Base-by-base conservation (phyloP, 2,797 vertebrate genomes). In the Megaceryle alcyon region DNA sequence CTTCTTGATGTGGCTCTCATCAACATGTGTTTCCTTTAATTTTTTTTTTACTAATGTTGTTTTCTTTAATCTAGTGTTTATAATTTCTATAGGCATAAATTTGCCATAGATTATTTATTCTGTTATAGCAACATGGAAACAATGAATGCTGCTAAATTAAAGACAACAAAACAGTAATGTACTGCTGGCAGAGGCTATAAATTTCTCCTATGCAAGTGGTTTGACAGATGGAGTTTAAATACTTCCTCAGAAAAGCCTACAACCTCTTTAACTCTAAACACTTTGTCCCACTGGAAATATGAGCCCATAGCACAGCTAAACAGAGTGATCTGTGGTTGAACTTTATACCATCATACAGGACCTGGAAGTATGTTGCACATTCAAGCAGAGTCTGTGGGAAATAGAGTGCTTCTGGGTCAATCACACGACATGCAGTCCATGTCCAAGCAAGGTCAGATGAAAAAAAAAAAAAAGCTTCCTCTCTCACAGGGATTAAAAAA, bases 181-280 rank as follows among this genome's bases (percentile, higher is more conserved):
- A 37, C 61, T 83, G n/a, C 60, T 81, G 71, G 31, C 63, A 57
- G 57, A 53, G 56, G 22, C 75, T 78, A 44, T 70, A 78, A 54
- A 76, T 59, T 81, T 86, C 31, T 73, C 83, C 59, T 25, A 1
- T 70, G 82, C 48, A 44, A 80, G 59, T 68, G 43, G 35, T 86
- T 94, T 90, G 89, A 87, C 94, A 94, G 91, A 76, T 85, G 65
- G 78, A 75, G 53, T 90, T 96, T 94, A 92, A 96, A 71, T 86
- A 80, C 23, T 79, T n/a, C 28, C 70, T 66, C 29, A 44, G 80
- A 81, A 92, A 90, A 96, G 81, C 80, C 84, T 65, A 29, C 90
- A 96, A 90, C 94, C 65, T 97, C 88, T 86, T 94, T 85, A 92
- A 94, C 88, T 86, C 93, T 85, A 92, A 94, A 94, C 72, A 92